A percentile compares a stretch with the other conserved stretches of the same genome.
phyloP scores from a whole-genome alignment of 2,888 invertebrate species.

The Patella pellucida region DNA sequence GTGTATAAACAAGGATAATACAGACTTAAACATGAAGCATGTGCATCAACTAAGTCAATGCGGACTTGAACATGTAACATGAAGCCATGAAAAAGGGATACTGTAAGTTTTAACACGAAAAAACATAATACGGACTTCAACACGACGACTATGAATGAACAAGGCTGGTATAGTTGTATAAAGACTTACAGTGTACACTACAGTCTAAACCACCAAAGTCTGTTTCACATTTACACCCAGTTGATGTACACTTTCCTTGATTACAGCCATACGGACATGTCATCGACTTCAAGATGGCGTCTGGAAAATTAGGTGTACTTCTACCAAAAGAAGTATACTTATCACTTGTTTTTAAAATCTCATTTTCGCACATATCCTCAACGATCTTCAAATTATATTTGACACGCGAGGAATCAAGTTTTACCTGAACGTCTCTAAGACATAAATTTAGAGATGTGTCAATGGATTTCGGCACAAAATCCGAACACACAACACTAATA shows the following conservation, averaged over 20 bases:
- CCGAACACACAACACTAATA: neutral
- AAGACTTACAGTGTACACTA: neutral
- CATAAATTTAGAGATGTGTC: neutral
- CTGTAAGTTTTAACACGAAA: too few species aligned
- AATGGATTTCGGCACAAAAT: neutral
- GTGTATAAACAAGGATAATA: too few species aligned
- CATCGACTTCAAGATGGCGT: neutral
- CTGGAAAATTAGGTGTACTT: neutral
- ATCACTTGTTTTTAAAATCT: neutral
- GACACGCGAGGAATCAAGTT: neutral
- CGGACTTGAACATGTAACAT: too few species aligned
- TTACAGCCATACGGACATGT: constrained; percentile 33
- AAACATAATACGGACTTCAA: too few species aligned
- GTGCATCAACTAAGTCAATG: too few species aligned
- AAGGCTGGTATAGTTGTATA: too few species aligned
- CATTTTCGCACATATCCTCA: neutral
- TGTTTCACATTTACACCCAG: constrained; percentile 32
- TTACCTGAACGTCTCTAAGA: neutral
- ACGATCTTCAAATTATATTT: constrained; percentile 4
- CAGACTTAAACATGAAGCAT: too few species aligned
- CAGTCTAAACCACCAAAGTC: constrained; percentile 34
- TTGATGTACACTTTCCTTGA: constrained; percentile 31
- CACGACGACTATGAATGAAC: too few species aligned
- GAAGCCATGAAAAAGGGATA: too few species aligned
- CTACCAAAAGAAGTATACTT: neutral